These are phyloP conservation scores for Ichneumoninae sp. DNA, from an alignment of 2,888 invertebrate genomes.

Conservation along the genomic window DNA sequence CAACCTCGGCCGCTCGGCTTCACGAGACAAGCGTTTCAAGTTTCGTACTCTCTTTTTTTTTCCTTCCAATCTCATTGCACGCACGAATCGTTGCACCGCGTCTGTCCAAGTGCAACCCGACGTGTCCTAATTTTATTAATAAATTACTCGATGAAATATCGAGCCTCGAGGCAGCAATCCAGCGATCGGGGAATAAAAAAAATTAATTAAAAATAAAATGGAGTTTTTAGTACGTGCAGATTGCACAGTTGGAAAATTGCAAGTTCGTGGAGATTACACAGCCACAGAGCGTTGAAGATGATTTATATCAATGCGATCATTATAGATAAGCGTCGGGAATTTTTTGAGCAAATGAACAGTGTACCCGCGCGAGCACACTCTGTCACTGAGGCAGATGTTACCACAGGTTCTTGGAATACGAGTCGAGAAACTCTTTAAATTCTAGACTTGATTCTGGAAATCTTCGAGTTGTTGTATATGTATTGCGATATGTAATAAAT, in stretches of 20 bases:
- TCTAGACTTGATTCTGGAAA: not conserved
- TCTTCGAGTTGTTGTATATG: not conserved
- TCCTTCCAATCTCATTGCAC: conserved; percentile 10
- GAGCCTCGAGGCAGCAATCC: conserved; percentile 9
- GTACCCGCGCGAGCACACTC: not conserved
- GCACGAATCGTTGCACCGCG: conserved; percentile 2
- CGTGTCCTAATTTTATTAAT: conserved; percentile 41
- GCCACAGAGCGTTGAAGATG: not conserved
- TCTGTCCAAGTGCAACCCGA: conserved; percentile 1
- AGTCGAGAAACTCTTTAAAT: not conserved
- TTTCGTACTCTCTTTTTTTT: conserved; percentile 26
- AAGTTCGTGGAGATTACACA: not conserved
- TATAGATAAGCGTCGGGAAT: conserved; percentile 17
- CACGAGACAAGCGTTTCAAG: conserved; percentile 1
- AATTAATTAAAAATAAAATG: not conserved
- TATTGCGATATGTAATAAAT: not conserved
- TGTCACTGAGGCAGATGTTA: not conserved
- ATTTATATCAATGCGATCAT: conserved; percentile 22
- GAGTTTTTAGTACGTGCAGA: not conserved
- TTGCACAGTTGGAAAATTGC: conserved; percentile 8
- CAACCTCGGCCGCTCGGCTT: not conserved
- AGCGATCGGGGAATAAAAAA: not conserved
- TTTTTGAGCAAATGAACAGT: not conserved
- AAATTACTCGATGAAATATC: conserved; percentile 11
- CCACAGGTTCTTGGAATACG: not conserved